phyloP scores from a whole-genome alignment of 1,140 invertebrate species.

The Rhopalosiphum maidis region DNA sequence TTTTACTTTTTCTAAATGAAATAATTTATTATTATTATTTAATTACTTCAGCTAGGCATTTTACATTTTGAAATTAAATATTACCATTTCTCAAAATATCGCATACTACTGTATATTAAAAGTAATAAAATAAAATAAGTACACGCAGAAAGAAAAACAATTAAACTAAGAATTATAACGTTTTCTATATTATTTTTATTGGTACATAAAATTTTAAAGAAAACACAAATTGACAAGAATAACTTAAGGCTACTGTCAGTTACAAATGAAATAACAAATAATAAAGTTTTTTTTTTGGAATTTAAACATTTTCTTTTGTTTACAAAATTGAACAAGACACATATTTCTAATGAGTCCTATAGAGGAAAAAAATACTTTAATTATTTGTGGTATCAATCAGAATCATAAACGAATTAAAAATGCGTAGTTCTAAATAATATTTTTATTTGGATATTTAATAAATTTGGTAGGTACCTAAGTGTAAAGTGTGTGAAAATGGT shows the following conservation, averaged over 20 bases:
- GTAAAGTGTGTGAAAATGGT: too few relatives aligned
- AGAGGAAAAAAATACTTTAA: background rate
- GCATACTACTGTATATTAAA: too few relatives aligned
- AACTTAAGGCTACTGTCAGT: background rate
- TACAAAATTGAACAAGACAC: background rate
- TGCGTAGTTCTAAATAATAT: background rate
- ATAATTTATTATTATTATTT: background rate
- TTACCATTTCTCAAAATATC: background rate
- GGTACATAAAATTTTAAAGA: background rate
- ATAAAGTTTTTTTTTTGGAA: background rate
- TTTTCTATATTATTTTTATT: background rate
- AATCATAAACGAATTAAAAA: background rate
- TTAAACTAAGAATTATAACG: background rate
- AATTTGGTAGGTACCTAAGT: too few relatives aligned
- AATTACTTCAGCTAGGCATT: background rate
- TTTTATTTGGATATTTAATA: background rate
- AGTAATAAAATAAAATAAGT: too few relatives aligned
- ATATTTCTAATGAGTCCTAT: background rate
- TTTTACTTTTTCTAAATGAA: too few relatives aligned
- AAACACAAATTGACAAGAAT: background rate
- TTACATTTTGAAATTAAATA: background rate
- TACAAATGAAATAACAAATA: background rate
- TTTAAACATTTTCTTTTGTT: background rate
- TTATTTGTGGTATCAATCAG: background rate
- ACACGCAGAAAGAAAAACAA: background rate